Base-by-base conservation (phyloP, 2,888 invertebrate genomes). In the Idaea straminata region DNA sequence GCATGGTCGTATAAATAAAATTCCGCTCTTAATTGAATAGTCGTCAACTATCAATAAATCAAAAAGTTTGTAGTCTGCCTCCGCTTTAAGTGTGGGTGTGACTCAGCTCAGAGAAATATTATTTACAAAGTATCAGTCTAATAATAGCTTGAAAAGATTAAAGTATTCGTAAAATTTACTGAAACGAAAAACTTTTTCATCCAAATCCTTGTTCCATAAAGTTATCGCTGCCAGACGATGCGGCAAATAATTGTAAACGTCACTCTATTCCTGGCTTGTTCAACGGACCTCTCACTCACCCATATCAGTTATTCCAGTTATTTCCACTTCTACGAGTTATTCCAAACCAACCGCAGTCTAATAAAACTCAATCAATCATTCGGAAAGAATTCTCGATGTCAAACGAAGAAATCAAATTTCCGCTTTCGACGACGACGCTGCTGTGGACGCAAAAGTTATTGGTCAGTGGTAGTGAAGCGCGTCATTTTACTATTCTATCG, bases 351-450 rank as follows among this genome's bases (percentile, higher is more conserved):
- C 57, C 64, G 59, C 47, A 63, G 62, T 59, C 66, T 25, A 64
- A 59, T 66, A 66, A 66, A 66, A 63, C 65, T 66, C 69, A 66
- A 69, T 71, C 67, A 69, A 79, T 66, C 74, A 76, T 76, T 70
- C 60, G 67, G 69, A 76, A 79, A 72, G 71, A 69, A 75, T 68
- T 65, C 70, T 67, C 66, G 68, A 69, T 66, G 73, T 70, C 74
- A 73, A 72, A 70, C 74, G 71, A 77, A 72, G 77, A 75, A 79
- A 80, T 80, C 79, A 80, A 80, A 80, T 80, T 80, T 80, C 79
- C 79, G 80, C 66, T 61, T 61, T 64, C 61, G 65, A 60, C 71
- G 69, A 34, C 10, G 64, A 69, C 25, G 25, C 65, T 59, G 65
- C 64, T 69, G 63, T 66, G 67, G 62, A 65, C 61, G 65, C 71